phyloP scores from a whole-genome alignment of 2,797 vertebrate species.

The Hephaestus fuliginosus region DNA sequence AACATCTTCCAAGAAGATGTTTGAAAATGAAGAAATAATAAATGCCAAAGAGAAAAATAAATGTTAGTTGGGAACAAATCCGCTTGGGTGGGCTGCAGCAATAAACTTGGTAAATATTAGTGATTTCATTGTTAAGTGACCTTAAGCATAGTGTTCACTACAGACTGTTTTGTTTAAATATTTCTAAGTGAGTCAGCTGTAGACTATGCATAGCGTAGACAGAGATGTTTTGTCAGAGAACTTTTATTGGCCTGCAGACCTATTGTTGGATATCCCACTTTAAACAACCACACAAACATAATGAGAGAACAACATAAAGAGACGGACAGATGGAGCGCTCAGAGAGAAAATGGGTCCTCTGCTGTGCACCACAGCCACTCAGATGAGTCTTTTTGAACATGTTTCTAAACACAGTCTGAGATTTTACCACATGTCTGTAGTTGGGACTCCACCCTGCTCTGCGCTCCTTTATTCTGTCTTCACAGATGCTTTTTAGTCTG shows the following conservation, averaged over 20 bases:
- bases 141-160: not conserved
- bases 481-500: conserved; percentile 54
- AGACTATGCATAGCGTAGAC: not conserved
- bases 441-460: conserved; percentile 77
- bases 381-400: conserved; percentile 71
- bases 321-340: conserved; percentile 42
- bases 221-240: conserved; percentile 12
- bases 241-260: conserved; percentile 15
- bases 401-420: conserved; percentile 73
- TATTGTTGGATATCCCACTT: conserved; percentile 50
- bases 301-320: conserved; percentile 72
- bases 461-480: conserved; percentile 57
- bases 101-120: not conserved
- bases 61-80: not conserved
- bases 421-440: conserved; percentile 75
- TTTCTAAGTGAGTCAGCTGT: conserved; percentile 16
- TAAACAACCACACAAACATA: conserved; percentile 66
- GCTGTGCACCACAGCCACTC: conserved; percentile 52
- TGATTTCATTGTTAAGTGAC: not conserved
- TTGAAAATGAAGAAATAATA: not conserved
- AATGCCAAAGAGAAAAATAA: not conserved
- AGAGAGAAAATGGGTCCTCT: conserved; percentile 54
- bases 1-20: not conserved
- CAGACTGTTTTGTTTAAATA: not conserved
- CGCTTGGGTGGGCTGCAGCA: not conserved